Base-by-base conservation (phyloP, 2,113 vertebrate genomes). In the Neodontobutis hainanensis region DNA sequence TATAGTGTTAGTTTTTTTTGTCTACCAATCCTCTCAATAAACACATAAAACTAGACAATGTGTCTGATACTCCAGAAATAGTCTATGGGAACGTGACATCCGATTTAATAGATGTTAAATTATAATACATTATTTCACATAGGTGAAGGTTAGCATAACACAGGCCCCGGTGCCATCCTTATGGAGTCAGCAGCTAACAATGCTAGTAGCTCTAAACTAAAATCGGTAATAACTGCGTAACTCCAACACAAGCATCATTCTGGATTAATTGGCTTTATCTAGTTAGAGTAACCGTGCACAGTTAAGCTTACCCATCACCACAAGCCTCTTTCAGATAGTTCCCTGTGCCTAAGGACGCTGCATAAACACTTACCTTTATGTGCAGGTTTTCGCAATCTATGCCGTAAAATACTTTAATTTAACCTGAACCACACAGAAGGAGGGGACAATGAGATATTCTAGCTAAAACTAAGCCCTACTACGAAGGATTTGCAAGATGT, bases 301-400 rank as follows among this genome's bases (percentile, higher is more conserved):
- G 68, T 5, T 27, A 60, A 50, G 2, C 64, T 46, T 32, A 60
- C 49, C 14, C 16, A 4, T 5, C 43, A 32, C 35, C 19, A 43
- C 40, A 19, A 7, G 38, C 11, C 62, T 66, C 43, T 44, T 42
- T 14, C 38, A 0, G 32, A 27, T 11, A 27, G n/a, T 49, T 10
- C 14, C 19, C 42, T 27, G 12, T 27, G 61, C 8, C 48, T 42
- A 50, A 32, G 15, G 48, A 27, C 36, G 46, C 44, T 32, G 60
- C 6, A 57, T 48, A 67, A n/a, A 68, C 44, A 52, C 72, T 65
- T 61, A 65, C 65, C 70, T 45, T 36, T 11, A 36, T 32, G 15
- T 11, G 50, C 52, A 67, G 10, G 53, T 56, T 38, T 36, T n/a
- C 14, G 34, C 38, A 6, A 34, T 36, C n/a, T 36, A 8, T 34